A percentile compares a stretch with the other conserved stretches of the same genome.
These are phyloP conservation scores for Peromyscus melanophrys DNA, from an alignment of 2,797 vertebrate genomes.

Conservation along the genomic window DNA sequence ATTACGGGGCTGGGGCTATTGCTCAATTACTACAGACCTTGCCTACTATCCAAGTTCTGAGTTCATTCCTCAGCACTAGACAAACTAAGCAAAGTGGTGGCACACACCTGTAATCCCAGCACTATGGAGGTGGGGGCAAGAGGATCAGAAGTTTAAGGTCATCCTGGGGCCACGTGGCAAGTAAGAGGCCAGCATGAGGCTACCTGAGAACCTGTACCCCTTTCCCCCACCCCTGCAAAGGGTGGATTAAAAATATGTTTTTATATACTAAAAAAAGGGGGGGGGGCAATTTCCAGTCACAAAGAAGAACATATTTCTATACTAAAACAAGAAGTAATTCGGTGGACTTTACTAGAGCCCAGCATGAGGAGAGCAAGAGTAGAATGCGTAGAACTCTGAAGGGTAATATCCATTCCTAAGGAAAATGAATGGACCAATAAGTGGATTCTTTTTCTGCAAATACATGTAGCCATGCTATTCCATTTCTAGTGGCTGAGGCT, in stretches of 20 bases:
- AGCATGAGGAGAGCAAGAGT: background rate
- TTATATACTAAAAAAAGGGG: background rate
- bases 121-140: background rate
- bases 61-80: background rate
- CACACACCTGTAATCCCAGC: background rate
- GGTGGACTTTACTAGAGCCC: background rate
- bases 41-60: background rate
- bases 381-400: background rate
- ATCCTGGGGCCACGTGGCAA: background rate
- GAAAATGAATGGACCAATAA: background rate
- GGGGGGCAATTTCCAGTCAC: background rate
- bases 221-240: background rate
- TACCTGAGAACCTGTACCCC: background rate
- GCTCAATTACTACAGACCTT: background rate
- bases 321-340: background rate
- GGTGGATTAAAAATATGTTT: background rate
- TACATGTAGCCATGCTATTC: background rate
- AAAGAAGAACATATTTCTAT: background rate
- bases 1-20: background rate
- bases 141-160: background rate
- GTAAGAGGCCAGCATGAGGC: background rate
- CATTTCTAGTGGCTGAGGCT: background rate
- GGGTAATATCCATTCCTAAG: background rate
- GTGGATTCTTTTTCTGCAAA: background rate
- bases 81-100: background rate